A percentile compares a stretch with the other conserved stretches of the same genome.
Conservation (phyloP, 2,797 vertebrate species). For the Scolopax rusticola region DNA sequence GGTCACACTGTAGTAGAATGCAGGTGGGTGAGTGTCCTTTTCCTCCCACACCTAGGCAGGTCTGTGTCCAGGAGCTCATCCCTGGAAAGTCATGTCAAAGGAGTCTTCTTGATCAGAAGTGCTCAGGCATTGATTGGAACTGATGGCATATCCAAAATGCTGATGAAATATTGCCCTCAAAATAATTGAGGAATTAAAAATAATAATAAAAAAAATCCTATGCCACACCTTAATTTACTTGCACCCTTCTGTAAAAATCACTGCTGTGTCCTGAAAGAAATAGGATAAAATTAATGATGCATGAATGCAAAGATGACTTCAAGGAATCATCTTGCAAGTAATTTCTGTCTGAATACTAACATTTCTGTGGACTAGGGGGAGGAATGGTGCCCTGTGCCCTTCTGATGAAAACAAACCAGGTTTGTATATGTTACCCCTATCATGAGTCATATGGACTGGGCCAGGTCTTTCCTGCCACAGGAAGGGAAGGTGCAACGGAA, state of each 20-base stretch:
- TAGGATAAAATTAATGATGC: not conserved
- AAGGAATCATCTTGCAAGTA: not conserved
- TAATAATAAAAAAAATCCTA: rapidly evolving
- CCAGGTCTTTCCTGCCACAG: not conserved
- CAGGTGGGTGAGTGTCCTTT: not conserved
- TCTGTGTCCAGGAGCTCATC: not conserved
- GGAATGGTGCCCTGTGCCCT: not conserved
- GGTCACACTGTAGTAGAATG: not conserved
- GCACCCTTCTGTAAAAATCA: not conserved
- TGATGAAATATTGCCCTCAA: not conserved
- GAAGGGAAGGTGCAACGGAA: not conserved
- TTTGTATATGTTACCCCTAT: rapidly evolving
- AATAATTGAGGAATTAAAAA: not conserved
- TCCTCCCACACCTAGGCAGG: no score
- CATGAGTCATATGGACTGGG: not conserved
- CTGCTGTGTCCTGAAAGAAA: not conserved
- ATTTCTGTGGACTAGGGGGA: not conserved
- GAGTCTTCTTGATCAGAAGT: not conserved
- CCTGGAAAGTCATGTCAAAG: not conserved
- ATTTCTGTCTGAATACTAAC: not conserved
- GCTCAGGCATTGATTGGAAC: not conserved
- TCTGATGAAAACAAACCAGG: not conserved
- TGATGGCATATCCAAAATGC: not conserved
- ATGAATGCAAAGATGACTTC: not conserved
- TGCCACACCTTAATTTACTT: not conserved